A percentile compares a stretch with the other conserved stretches of the same genome.
These are phyloP conservation scores for Mustelus asterias DNA, from an alignment of 2,113 vertebrate genomes.

Conservation along the genomic window DNA sequence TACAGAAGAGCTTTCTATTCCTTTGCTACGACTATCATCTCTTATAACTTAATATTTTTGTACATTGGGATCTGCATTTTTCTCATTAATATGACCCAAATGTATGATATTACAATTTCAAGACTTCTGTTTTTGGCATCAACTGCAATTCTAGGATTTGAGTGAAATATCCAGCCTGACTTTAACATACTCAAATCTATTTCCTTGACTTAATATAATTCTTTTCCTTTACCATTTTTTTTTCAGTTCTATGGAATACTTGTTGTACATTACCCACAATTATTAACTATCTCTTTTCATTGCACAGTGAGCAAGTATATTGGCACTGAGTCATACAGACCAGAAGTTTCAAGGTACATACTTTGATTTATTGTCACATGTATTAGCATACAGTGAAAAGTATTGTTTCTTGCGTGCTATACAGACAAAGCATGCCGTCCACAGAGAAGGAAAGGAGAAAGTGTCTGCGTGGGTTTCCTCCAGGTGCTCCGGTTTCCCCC, in stretches of 20 bases:
- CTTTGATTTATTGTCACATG: no score
- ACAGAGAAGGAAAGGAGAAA: no score
- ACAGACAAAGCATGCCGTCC: no score
- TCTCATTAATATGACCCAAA: background rate
- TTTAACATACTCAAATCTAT: background rate
- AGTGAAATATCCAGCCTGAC: background rate
- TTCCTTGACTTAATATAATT: background rate
- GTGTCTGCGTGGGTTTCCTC: no score
- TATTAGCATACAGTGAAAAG: no score
- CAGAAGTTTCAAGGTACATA: no score
- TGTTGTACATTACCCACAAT: background rate
- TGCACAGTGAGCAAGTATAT: background rate
- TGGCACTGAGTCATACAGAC: no score
- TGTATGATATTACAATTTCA: background rate
- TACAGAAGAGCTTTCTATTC: background rate
- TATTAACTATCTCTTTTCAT: background rate
- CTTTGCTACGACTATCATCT: background rate
- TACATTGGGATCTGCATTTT: background rate
- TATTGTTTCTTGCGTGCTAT: no score
- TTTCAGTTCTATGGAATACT: background rate
- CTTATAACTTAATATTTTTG: background rate
- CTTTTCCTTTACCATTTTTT: background rate
- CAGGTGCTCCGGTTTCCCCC: no score
- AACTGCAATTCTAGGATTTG: background rate
- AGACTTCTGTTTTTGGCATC: background rate